phyloP scores from a whole-genome alignment of 2,797 vertebrate species.

The Esox lucius region DNA sequence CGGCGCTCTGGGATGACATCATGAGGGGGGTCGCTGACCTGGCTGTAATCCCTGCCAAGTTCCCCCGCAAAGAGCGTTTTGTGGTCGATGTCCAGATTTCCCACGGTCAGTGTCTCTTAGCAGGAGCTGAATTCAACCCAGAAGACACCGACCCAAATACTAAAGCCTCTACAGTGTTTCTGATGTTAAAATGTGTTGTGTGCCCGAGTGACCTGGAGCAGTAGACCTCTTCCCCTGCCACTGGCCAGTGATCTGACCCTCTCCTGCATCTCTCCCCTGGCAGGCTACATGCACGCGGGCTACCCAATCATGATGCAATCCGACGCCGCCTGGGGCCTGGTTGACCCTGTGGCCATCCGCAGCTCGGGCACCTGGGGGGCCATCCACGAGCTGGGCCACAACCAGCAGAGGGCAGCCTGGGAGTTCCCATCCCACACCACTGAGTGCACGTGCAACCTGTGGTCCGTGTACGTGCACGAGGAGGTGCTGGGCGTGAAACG shows the following conservation, averaged over 20 bases:
- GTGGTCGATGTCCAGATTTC: constrained; percentile 89
- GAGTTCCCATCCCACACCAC: constrained; percentile 83
- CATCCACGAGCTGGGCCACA: constrained; percentile 86
- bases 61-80: constrained; percentile 83
- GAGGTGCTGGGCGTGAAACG: constrained; percentile 77
- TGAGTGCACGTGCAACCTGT: constrained; percentile 91
- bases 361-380: constrained; percentile 78
- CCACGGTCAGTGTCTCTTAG: constrained; percentile 53
- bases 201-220: no score
- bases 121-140: no score
- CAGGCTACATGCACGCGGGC: constrained; percentile 89
- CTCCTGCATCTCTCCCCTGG: background rate
- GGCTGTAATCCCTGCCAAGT: constrained; percentile 73
- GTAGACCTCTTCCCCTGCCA: no score
- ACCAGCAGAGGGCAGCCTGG: constrained; percentile 74
- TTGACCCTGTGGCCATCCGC: constrained; percentile 31
- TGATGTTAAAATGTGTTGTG: no score
- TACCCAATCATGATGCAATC: constrained; percentile 86
- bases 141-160: no score
- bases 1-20: constrained; percentile 78
- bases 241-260: no score
- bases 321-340: constrained; percentile 54
- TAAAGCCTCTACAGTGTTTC: no score
- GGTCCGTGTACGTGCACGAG: constrained; percentile 91
- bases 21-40: constrained; percentile 79